Percentiles rank a stretch among this genome's conserved stretches.
phyloP scores from a whole-genome alignment of 2,888 invertebrate species.

The Coelogynopora nodosa region DNA sequence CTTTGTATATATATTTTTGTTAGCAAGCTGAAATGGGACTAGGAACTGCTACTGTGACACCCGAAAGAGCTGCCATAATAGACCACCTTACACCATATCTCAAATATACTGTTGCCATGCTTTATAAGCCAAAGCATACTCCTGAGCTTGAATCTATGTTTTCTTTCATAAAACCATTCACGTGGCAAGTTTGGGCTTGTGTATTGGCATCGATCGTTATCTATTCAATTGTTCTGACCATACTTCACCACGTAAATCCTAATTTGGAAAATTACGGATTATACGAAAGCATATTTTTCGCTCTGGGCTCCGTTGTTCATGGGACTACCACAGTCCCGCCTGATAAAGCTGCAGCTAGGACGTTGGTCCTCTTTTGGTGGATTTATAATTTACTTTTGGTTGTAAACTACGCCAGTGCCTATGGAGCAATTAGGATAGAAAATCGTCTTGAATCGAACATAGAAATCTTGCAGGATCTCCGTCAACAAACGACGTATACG shows the following conservation, averaged over 20 bases:
- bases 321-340: not conserved
- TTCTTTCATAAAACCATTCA: not conserved
- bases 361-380: conserved; percentile 12
- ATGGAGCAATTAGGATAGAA: not conserved
- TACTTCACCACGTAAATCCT: not conserved
- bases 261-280: not conserved
- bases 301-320: conserved; percentile 5
- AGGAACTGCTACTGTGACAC: no score
- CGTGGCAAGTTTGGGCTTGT: not conserved
- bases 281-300: not conserved
- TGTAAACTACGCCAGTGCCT: not conserved
- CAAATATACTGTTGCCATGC: not conserved
- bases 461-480: not conserved
- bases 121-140: not conserved
- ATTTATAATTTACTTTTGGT: conserved; percentile 1
- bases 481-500: not conserved
- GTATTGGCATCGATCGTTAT: not conserved
- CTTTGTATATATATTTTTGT: no score
- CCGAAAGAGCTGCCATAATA: not conserved
- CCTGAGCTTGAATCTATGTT: not conserved
- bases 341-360: conserved; percentile 19
- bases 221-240: not conserved
- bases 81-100: not conserved
- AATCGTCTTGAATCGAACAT: not conserved
- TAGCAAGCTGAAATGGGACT: no score